Percentiles rank a stretch among this genome's conserved stretches.
Evolutionary conservation across 2,888 invertebrate genomes (phyloP).

Genomic region (Monochamus alternatus): DNA sequence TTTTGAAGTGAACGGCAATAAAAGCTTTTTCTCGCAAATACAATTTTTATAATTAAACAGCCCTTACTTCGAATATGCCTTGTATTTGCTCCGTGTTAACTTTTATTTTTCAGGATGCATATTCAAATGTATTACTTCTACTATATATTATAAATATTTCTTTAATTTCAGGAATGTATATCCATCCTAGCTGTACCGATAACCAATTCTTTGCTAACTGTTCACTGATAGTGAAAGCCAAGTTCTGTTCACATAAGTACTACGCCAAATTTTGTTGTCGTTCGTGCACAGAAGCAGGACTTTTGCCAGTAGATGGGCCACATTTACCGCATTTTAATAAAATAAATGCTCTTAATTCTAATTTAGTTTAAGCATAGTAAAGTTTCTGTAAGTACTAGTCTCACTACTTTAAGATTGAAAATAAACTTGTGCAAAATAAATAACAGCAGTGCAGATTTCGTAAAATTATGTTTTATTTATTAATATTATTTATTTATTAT

Average conservation of each 20-base stretch:
- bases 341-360: constrained; percentile 59
- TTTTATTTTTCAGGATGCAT: too few species aligned
- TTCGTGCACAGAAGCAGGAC: constrained; percentile 91
- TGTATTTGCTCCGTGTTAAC: too few species aligned
- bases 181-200: constrained; percentile 89
- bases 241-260: constrained; percentile 90
- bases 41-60: too few species aligned
- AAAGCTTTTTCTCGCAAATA: too few species aligned
- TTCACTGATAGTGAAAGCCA: constrained; percentile 86
- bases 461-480: constrained; percentile 13
- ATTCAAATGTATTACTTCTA: too few species aligned
- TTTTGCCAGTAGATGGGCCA: constrained; percentile 74
- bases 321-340: constrained; percentile 66
- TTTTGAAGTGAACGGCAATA: too few species aligned
- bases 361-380: constrained; percentile 56
- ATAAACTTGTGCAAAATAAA: constrained; percentile 17
- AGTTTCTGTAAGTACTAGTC: constrained; percentile 53
- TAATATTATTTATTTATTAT: constrained; percentile 22
- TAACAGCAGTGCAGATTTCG: not conserved
- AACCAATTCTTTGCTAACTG: constrained; percentile 93
- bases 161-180: constrained; percentile 75
- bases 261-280: constrained; percentile 95
- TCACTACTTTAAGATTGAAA: constrained; percentile 48
- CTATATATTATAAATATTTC: not conserved
- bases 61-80: too few species aligned